A percentile compares a stretch with the other conserved stretches of the same genome.
Conservation (phyloP, 2,797 vertebrate genomes). For the Astyanax mexicanus region DNA sequence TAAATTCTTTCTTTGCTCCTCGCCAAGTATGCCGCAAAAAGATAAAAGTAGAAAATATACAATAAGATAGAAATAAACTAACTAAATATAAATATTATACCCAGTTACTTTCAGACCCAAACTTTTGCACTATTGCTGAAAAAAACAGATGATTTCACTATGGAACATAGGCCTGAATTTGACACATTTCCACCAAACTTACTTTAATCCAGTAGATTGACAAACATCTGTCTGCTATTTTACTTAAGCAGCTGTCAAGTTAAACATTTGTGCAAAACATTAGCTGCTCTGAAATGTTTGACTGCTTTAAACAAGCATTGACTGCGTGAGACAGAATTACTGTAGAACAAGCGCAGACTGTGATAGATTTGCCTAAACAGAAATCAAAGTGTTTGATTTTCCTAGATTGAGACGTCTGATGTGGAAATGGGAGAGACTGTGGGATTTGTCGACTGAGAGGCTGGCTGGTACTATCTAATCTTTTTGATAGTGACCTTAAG, state of each 20-base stretch:
- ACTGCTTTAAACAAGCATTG: slow-evolving; percentile 57
- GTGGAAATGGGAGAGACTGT: neutral
- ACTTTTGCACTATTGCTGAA: too few relatives aligned
- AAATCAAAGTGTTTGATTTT: slow-evolving; percentile 1
- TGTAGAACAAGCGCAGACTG: slow-evolving; percentile 51
- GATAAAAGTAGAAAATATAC: too few relatives aligned
- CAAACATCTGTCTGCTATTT: slow-evolving; percentile 64
- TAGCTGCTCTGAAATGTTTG: slow-evolving; percentile 65
- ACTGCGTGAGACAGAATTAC: slow-evolving; percentile 63
- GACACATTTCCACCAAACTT: slow-evolving; percentile 50
- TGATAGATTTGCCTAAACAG: slow-evolving; percentile 28
- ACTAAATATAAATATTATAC: too few relatives aligned
- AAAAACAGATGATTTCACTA: too few relatives aligned
- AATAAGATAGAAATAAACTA: too few relatives aligned
- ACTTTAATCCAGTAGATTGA: slow-evolving; percentile 58
- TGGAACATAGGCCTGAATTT: too few relatives aligned
- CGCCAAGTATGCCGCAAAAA: too few relatives aligned
- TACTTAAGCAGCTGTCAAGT: slow-evolving; percentile 68
- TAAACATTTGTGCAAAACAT: slow-evolving; percentile 65
- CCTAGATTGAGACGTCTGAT: neutral
- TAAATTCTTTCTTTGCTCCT: too few relatives aligned
- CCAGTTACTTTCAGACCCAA: too few relatives aligned
- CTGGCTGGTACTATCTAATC: too few relatives aligned
- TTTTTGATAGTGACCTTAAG: neutral
- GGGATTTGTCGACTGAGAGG: too few relatives aligned